Conservation (phyloP, 2,888 invertebrate species). For the Archaeoteleia sp. region DNA sequence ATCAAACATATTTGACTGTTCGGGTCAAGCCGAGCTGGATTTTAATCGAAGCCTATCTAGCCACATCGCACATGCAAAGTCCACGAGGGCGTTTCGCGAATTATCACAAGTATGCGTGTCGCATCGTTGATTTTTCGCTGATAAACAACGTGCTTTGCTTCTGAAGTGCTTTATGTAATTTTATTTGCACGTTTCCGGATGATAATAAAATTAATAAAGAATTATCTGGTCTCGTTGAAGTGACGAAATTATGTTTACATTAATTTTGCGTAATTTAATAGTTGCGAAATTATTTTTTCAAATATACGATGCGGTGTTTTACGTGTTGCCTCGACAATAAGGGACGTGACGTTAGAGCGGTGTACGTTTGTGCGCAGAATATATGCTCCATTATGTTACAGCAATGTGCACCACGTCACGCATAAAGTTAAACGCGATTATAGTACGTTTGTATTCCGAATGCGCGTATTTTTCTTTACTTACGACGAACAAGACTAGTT, state of each 20-base stretch:
- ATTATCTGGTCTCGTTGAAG: constrained; percentile 27
- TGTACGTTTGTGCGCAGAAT: constrained; percentile 8
- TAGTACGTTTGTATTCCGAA: constrained; percentile 6
- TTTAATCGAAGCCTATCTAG: constrained; percentile 50
- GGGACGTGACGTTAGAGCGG: constrained; percentile 21
- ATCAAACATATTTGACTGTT: constrained; percentile 54
- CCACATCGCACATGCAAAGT: constrained; percentile 30
- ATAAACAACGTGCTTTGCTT: constrained; percentile 33
- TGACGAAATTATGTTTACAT: too few relatives aligned
- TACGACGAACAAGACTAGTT: background rate
- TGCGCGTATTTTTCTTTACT: constrained; percentile 5
- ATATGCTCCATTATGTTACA: constrained; percentile 14
- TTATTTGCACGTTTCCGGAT: constrained; percentile 35
- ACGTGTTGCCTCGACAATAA: constrained; percentile 24
- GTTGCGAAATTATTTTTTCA: constrained; percentile 32
- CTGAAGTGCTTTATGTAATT: constrained; percentile 19
- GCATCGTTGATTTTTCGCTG: constrained; percentile 40
- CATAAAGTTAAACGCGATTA: constrained; percentile 37
- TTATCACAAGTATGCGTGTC: constrained; percentile 40
- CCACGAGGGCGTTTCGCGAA: constrained; percentile 26
- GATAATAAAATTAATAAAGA: constrained; percentile 33
- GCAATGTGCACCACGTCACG: constrained; percentile 20
- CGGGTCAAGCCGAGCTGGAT: constrained; percentile 33
- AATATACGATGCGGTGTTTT: constrained; percentile 27
- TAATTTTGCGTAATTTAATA: too few relatives aligned